These are phyloP conservation scores for Tetragnatha versicolor DNA, from an alignment of 1,140 invertebrate genomes.

Conservation along the genomic window DNA sequence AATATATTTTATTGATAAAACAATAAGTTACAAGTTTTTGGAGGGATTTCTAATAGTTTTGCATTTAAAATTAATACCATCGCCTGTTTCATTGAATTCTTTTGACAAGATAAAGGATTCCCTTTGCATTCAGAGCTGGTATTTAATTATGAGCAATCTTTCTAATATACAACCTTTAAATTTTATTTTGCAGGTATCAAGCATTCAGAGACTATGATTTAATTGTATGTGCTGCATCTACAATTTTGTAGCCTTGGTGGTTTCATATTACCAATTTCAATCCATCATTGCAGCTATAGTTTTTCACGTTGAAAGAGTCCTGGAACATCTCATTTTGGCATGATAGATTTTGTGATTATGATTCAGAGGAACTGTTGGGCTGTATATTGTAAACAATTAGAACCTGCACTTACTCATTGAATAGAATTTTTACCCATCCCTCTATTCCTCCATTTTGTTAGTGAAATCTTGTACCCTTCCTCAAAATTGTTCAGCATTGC, in stretches of 20 bases:
- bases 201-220: conserved; percentile 35
- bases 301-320: conserved; percentile 26
- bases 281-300: conserved; percentile 53
- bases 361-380: conserved; percentile 20
- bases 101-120: too few species aligned
- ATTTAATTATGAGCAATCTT: too few species aligned
- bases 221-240: conserved; percentile 37
- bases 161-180: too few species aligned
- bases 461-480: neutral
- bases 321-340: conserved; percentile 36
- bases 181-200: conserved; percentile 37
- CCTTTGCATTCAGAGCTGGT: too few species aligned
- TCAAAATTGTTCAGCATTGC: neutral
- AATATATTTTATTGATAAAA: too few species aligned
- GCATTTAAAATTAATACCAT: too few species aligned
- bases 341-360: conserved; percentile 30
- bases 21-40: too few species aligned
- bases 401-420: conserved; percentile 23
- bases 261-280: conserved; percentile 15
- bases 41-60: too few species aligned
- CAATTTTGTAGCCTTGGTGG: conserved; percentile 26
- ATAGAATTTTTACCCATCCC: neutral
- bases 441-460: neutral
- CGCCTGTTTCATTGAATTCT: too few species aligned
- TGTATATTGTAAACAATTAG: conserved; percentile 38